phyloP scores from a whole-genome alignment of 1,140 invertebrate species.

The Atta texana region DNA sequence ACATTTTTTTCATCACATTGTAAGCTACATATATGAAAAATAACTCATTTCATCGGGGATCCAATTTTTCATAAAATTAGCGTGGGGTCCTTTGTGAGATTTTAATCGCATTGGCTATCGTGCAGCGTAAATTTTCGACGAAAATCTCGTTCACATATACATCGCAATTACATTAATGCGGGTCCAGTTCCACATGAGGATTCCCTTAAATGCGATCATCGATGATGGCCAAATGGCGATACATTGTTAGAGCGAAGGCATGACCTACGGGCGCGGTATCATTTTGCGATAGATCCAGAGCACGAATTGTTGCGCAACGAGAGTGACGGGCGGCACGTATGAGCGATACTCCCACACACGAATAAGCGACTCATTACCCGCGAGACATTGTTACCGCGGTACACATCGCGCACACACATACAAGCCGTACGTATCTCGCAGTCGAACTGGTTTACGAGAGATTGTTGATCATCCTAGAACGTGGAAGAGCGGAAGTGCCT shows the following conservation, averaged over 20 bases:
- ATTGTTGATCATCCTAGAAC: constrained; percentile 39
- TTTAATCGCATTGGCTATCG: neutral
- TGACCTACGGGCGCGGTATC: constrained; percentile 41
- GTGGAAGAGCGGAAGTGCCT: constrained; percentile 53
- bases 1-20: too few relatives aligned
- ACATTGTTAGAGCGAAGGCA: constrained; percentile 18
- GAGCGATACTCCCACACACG: neutral
- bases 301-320: constrained; percentile 41
- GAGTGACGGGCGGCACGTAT: constrained; percentile 37
- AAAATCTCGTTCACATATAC: neutral
- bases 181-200: constrained; percentile 19
- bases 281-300: constrained; percentile 28
- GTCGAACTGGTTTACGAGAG: constrained; percentile 36
- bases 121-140: neutral
- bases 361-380: constrained; percentile 48
- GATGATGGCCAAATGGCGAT: constrained; percentile 30
- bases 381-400: constrained; percentile 28
- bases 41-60: too few relatives aligned
- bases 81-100: neutral
- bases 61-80: too few relatives aligned
- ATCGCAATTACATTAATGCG: constrained; percentile 18
- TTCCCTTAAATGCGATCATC: constrained; percentile 58
- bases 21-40: too few relatives aligned
- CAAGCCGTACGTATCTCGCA: neutral
- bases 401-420: neutral